These are phyloP conservation scores for Xenops minutus DNA, from an alignment of 2,797 vertebrate species.

Conservation along the genomic window DNA sequence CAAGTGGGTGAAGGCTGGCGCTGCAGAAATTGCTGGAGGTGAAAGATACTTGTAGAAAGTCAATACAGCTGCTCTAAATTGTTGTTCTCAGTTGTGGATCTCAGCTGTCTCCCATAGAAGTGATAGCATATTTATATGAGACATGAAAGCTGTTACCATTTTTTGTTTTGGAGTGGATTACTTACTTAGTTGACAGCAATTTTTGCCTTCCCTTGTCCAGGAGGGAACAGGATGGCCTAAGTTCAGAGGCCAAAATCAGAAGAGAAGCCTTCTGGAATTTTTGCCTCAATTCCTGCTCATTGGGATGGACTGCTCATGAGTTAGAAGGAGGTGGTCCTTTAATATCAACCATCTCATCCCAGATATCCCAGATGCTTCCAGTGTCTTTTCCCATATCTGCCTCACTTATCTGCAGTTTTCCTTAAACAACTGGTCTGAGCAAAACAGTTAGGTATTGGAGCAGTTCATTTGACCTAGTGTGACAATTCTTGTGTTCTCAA, in stretches of 20 bases:
- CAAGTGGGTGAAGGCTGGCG: background rate
- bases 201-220: background rate
- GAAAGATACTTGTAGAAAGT: background rate
- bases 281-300: background rate
- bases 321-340: background rate
- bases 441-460: background rate
- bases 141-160: background rate
- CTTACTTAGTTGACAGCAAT: background rate
- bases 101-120: background rate
- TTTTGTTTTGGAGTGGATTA: background rate
- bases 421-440: background rate
- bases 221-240: background rate
- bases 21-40: background rate
- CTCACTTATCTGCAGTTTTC: background rate
- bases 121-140: accelerated
- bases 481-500: background rate
- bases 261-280: background rate
- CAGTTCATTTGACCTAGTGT: background rate
- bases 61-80: background rate
- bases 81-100: background rate
- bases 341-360: background rate
- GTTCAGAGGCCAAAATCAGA: background rate
- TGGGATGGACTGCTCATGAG: background rate
- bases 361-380: background rate
- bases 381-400: background rate